Evolutionary conservation across 2,113 vertebrate species (phyloP).

Genomic region (Nothocercus julius): DNA sequence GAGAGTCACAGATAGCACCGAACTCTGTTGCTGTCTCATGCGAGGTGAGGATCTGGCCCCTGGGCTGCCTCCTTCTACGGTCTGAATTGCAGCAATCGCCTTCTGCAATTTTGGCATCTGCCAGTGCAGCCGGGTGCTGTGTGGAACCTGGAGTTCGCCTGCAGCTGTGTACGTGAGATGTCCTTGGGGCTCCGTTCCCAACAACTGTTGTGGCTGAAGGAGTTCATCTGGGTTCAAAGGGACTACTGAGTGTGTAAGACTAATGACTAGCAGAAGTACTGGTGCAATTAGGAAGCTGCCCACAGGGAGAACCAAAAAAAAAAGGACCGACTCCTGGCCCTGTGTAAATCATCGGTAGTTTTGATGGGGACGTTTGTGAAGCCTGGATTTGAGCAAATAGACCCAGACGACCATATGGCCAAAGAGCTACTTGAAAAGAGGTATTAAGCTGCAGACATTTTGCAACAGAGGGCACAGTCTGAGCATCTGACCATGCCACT

Average conservation of each 20-base stretch:
- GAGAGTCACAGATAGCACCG: not conserved
- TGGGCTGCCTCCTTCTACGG: not conserved
- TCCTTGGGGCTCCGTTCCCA: not conserved
- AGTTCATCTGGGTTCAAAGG: not conserved
- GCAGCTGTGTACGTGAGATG: rapidly evolving
- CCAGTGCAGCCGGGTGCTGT: rapidly evolving
- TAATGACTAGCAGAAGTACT: not conserved
- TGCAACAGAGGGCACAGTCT: not conserved
- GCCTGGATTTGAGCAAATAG: not conserved
- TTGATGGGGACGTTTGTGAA: not conserved
- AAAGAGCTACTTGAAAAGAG: constrained; percentile 11
- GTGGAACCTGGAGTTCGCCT: rapidly evolving
- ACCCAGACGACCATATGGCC: not conserved
- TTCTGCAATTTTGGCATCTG: not conserved
- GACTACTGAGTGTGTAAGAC: not conserved
- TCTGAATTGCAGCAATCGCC: not conserved
- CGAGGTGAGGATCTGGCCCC: not conserved
- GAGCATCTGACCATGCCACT: constrained; percentile 5
- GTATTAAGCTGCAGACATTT: not conserved
- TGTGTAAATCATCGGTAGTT: not conserved
- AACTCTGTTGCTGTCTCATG: not conserved
- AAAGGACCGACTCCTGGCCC: not conserved
- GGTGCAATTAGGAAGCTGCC: not conserved
- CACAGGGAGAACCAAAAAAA: not conserved
- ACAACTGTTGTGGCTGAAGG: not conserved